A percentile compares a stretch with the other conserved stretches of the same genome.
These are phyloP conservation scores for Himalopsyche kuldschensis DNA, from an alignment of 2,888 invertebrate species.

Conservation along the genomic window DNA sequence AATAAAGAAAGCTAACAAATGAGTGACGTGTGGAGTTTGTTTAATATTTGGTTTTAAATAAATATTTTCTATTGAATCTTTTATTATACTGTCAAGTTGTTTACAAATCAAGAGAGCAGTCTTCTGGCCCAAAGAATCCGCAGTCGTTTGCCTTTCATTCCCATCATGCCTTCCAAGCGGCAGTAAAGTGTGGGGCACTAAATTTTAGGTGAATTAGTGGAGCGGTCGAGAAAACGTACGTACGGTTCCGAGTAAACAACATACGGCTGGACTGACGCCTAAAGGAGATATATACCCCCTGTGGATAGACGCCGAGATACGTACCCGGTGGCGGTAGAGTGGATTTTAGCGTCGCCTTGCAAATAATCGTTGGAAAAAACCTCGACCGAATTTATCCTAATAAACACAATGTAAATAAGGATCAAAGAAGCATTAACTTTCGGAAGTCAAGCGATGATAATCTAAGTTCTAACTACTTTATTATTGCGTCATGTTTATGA, in stretches of 20 bases:
- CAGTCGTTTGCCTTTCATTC: neutral
- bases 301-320: slow-evolving; percentile 7
- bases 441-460: neutral
- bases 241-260: neutral
- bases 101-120: neutral
- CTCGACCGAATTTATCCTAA: neutral
- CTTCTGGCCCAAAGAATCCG: neutral
- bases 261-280: slow-evolving; percentile 18
- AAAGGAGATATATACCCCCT: slow-evolving; percentile 22
- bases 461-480: no score
- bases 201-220: slow-evolving; percentile 35
- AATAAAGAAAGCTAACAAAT: no score
- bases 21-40: no score
- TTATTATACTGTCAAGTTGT: no score
- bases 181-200: slow-evolving; percentile 31
- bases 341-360: neutral
- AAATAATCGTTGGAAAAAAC: neutral
- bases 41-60: no score
- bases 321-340: neutral
- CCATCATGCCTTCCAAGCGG: neutral
- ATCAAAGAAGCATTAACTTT: neutral
- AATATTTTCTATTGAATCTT: no score
- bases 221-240: slow-evolving; percentile 19
- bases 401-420: neutral
- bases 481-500: no score